Percentiles rank a stretch among this genome's conserved stretches.
These are phyloP conservation scores for Vultur gryphus DNA, from an alignment of 2,797 vertebrate genomes.

Conservation along the genomic window DNA sequence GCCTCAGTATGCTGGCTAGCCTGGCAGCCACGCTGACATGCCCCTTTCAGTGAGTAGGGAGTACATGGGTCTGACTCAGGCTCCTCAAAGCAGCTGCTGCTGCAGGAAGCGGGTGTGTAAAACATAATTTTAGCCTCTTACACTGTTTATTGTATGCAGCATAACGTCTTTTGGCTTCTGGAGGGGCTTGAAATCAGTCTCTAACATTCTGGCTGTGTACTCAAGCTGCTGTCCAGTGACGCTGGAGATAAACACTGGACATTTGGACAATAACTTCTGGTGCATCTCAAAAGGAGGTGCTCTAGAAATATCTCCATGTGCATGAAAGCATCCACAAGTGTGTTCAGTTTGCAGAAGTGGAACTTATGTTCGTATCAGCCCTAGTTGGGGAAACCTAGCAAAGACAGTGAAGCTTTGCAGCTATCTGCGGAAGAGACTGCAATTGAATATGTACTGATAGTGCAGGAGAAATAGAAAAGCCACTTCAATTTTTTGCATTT, in stretches of 20 bases:
- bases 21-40: too few relatives aligned
- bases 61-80: accelerated
- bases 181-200: neutral
- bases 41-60: too few relatives aligned
- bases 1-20: neutral
- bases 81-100: neutral
- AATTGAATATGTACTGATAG: neutral
- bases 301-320: neutral
- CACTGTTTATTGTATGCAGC: neutral
- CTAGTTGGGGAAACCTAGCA: neutral
- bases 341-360: neutral
- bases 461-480: neutral
- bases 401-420: neutral
- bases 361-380: neutral
- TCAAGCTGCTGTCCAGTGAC: neutral
- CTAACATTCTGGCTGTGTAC: neutral
- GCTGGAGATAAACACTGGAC: neutral
- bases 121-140: neutral
- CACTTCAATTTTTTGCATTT: neutral
- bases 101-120: neutral
- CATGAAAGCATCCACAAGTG: neutral
- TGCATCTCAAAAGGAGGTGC: neutral
- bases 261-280: neutral
- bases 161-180: neutral
- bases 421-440: neutral